Conservation (phyloP, 64 coral and sea anemone species). For the Dendrophyllia cribrosa region DNA sequence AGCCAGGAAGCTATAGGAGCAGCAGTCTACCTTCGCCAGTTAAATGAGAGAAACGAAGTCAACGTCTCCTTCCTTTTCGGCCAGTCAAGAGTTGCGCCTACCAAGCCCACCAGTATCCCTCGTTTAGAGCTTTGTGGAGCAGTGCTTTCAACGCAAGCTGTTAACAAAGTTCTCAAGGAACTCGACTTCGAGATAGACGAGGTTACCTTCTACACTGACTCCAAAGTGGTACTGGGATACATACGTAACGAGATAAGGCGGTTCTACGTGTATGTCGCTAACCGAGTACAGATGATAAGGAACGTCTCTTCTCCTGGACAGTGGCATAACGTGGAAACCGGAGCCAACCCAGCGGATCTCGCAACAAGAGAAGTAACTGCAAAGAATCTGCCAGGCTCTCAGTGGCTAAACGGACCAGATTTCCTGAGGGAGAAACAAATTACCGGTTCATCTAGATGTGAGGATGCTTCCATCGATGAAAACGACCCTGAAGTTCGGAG, state of each 20-base stretch:
- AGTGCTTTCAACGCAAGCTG: conserved; percentile 20
- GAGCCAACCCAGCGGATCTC: conserved; percentile 15
- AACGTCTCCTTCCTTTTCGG: conserved; percentile 20
- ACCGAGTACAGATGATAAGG: conserved; percentile 9
- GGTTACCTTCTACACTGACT: conserved; percentile 21
- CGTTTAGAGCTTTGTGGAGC: not conserved
- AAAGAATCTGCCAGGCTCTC: not conserved
- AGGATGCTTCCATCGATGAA: not conserved
- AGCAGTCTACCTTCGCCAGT: conserved; percentile 36
- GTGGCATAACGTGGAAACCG: conserved; percentile 47
- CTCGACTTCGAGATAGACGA: not conserved
- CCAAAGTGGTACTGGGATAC: conserved; percentile 29
- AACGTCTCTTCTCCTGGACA: conserved; percentile 7
- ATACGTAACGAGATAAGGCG: conserved; percentile 26
- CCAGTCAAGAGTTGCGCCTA: conserved; percentile 32
- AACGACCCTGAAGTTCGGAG: conserved; percentile 48
- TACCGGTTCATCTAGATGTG: not conserved
- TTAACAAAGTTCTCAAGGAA: not conserved
- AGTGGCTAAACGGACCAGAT: conserved; percentile 51
- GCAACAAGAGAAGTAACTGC: conserved; percentile 36
- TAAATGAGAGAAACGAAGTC: not conserved
- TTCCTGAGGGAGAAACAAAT: not conserved
- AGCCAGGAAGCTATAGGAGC: conserved; percentile 10
- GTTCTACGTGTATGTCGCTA: conserved; percentile 41
- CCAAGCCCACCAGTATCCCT: conserved; percentile 12